A percentile compares a stretch with the other conserved stretches of the same genome.
phyloP scores from a whole-genome alignment of 2,888 invertebrate species.

The Aleiodes alternator region DNA sequence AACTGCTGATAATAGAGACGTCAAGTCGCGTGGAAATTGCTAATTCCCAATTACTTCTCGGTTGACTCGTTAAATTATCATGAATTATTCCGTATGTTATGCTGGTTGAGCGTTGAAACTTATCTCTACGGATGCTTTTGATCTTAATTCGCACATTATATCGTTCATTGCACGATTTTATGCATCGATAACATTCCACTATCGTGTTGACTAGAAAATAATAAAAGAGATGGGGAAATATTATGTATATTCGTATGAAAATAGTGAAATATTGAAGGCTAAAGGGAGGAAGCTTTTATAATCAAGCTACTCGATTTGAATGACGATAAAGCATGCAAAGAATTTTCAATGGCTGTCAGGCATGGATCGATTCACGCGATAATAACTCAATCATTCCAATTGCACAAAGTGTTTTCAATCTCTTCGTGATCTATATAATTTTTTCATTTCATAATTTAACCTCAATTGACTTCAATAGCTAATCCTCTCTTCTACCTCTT shows the following conservation, averaged over 20 bases:
- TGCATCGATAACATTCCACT: neutral
- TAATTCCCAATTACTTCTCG: neutral
- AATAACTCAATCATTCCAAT: constrained; percentile 1
- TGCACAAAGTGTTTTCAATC: neutral
- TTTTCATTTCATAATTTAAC: too few species aligned
- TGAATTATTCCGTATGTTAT: neutral
- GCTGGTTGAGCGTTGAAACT: neutral
- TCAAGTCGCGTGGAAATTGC: constrained; percentile 2
- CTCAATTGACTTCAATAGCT: too few species aligned
- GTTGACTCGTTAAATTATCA: constrained; percentile 6
- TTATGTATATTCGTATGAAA: neutral
- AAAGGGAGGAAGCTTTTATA: neutral
- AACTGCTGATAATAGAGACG: too few species aligned
- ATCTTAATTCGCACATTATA: neutral
- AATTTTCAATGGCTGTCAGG: neutral
- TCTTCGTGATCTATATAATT: too few species aligned
- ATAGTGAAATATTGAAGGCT: neutral
- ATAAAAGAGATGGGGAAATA: neutral
- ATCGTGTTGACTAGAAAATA: neutral
- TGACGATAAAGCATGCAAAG: neutral
- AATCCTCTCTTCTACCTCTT: too few species aligned
- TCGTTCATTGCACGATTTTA: neutral
- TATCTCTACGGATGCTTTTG: neutral
- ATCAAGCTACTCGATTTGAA: neutral
- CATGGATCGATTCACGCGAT: neutral